These are phyloP conservation scores for Actenoides hombroni DNA, from an alignment of 2,113 vertebrate species.

Conservation along the genomic window DNA sequence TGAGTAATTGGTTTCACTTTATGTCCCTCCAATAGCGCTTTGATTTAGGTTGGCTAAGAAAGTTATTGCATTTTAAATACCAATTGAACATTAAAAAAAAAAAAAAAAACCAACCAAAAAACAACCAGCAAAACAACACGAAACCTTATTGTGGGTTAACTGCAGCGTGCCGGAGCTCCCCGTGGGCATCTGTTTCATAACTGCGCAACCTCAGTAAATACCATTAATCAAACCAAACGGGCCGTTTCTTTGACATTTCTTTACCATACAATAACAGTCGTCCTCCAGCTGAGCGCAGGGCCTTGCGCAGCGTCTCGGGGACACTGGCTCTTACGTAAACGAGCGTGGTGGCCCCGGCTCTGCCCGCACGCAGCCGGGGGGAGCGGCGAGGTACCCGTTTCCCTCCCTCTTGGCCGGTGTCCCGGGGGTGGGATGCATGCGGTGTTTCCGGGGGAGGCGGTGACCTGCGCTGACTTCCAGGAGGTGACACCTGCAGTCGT, in stretches of 20 bases:
- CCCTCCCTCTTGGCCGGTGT: background rate
- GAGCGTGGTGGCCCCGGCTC: background rate
- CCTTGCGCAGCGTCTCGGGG: background rate
- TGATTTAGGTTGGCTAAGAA: conserved; percentile 62
- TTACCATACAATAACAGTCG: background rate
- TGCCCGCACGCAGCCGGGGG: background rate
- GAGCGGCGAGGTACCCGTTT: background rate
- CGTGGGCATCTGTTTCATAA: conserved; percentile 59
- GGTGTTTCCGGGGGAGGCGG: background rate
- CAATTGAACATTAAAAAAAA: conserved; percentile 63
- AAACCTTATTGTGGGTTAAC: conserved; percentile 67
- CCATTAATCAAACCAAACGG: conserved; percentile 60
- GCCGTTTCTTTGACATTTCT: conserved; percentile 36
- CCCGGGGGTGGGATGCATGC: background rate
- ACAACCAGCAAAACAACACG: background rate
- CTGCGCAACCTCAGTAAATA: conserved; percentile 47
- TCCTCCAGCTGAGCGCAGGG: background rate
- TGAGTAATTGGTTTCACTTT: conserved; percentile 49
- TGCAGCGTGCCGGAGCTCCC: conserved; percentile 56
- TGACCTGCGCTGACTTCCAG: background rate
- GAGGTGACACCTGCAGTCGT: conserved; percentile 43
- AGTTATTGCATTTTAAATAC: conserved; percentile 69
- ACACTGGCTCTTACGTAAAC: background rate
- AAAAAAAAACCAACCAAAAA: too few species aligned
- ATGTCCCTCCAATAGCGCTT: conserved; percentile 41